These are phyloP conservation scores for Dichetophora obliterata DNA, from an alignment of 2,888 invertebrate species.

Conservation along the genomic window DNA sequence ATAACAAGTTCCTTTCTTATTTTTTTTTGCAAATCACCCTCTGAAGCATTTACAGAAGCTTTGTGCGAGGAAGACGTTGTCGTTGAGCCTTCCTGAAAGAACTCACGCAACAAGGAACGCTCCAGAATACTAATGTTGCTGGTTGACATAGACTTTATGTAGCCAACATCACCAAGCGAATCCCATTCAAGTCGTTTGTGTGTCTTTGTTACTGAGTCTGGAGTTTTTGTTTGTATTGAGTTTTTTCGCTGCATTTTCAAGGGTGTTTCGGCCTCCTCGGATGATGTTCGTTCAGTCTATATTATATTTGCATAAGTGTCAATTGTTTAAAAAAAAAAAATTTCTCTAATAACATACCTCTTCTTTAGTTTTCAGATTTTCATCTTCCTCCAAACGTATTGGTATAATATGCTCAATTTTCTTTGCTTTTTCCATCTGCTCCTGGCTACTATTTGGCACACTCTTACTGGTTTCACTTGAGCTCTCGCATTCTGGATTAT, in stretches of 20 bases:
- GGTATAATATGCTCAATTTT: slow-evolving; percentile 23
- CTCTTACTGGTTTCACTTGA: slow-evolving; percentile 40
- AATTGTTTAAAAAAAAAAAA: not conserved
- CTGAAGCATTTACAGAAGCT: slow-evolving; percentile 50
- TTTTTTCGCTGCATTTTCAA: not conserved
- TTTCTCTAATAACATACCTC: not conserved
- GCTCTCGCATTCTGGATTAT: slow-evolving; percentile 4
- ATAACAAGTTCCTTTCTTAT: slow-evolving; percentile 44
- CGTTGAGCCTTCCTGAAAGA: slow-evolving; percentile 51
- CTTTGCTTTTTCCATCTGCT: not conserved
- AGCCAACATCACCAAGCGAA: slow-evolving; percentile 88
- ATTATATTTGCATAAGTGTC: not conserved
- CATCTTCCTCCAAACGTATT: slow-evolving; percentile 40
- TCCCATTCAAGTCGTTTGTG: slow-evolving; percentile 87
- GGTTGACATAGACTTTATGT: slow-evolving; percentile 74
- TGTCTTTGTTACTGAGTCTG: slow-evolving; percentile 81
- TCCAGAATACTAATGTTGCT: slow-evolving; percentile 68
- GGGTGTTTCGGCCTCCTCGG: slow-evolving; percentile 5
- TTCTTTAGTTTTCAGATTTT: slow-evolving; percentile 24
- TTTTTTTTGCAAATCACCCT: slow-evolving; percentile 52
- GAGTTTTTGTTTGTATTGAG: slow-evolving; percentile 71
- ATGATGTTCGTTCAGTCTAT: slow-evolving; percentile 27
- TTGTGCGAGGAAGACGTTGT: slow-evolving; percentile 1
- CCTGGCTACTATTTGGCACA: slow-evolving; percentile 34
- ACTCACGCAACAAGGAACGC: slow-evolving; percentile 62